Percentiles rank a stretch among this genome's conserved stretches.
Conservation (phyloP, 1,140 invertebrate species). For the Procambarus virginalis region DNA sequence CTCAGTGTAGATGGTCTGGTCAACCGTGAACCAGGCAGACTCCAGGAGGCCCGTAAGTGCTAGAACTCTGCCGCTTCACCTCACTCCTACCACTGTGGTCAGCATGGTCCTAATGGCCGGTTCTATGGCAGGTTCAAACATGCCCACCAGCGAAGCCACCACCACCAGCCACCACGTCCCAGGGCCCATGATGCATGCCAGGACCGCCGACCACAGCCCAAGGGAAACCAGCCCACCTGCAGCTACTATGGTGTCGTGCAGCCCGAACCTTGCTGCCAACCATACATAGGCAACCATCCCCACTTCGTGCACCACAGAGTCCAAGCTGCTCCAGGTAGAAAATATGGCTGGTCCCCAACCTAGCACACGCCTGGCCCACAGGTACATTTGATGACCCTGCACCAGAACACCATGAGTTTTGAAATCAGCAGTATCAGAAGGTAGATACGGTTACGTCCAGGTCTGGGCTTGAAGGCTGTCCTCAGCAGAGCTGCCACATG, state of each 20-base stretch:
- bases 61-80: constrained; percentile 51
- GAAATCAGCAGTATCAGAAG: constrained; percentile 26
- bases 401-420: constrained; percentile 48
- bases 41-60: constrained; percentile 55
- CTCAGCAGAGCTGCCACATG: constrained; percentile 48
- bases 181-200: constrained; percentile 38
- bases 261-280: background rate
- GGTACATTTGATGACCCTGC: constrained; percentile 58
- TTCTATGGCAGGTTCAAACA: constrained; percentile 59
- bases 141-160: constrained; percentile 52
- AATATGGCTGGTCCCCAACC: constrained; percentile 45
- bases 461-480: constrained; percentile 36
- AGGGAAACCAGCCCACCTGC: constrained; percentile 47
- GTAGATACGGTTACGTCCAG: constrained; percentile 10
- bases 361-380: constrained; percentile 58
- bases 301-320: constrained; percentile 45
- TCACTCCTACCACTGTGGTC: constrained; percentile 34
- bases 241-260: constrained; percentile 54
- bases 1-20: constrained; percentile 42
- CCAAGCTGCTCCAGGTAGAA: constrained; percentile 56
- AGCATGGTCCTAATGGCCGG: constrained; percentile 60
- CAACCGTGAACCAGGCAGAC: constrained; percentile 50
- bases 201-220: constrained; percentile 38
- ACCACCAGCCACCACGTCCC: constrained; percentile 54
- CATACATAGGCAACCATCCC: constrained; percentile 56